Evolutionary conservation across 1,140 invertebrate genomes (phyloP).

Genomic region (Drosophila obscura): DNA sequence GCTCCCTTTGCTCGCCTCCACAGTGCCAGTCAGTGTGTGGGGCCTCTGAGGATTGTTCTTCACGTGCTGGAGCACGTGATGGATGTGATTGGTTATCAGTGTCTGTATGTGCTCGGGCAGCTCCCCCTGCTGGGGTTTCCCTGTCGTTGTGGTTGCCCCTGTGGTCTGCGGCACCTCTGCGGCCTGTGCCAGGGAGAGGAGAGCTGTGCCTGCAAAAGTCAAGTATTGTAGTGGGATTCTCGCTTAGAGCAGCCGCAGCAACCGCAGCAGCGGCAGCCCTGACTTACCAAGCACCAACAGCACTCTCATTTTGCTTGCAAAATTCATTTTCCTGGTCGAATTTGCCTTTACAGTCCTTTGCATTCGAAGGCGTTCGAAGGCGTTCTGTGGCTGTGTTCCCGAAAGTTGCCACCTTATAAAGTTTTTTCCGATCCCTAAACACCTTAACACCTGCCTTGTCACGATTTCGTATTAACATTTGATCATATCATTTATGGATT

Average conservation of each 20-base stretch:
- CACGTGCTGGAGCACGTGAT: conserved; percentile 62
- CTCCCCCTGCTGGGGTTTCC: conserved; percentile 28
- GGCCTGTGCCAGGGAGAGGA: conserved; percentile 39
- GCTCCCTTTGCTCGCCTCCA: conserved; percentile 36
- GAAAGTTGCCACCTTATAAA: conserved; percentile 56
- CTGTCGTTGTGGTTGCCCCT: conserved; percentile 14
- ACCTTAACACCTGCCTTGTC: conserved; percentile 25
- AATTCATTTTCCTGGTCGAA: background rate
- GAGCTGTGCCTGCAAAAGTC: conserved; percentile 17
- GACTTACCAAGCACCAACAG: conserved; percentile 57
- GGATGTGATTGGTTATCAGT: conserved; percentile 73
- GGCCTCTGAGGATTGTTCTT: conserved; percentile 35
- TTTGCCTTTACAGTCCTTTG: conserved; percentile 5
- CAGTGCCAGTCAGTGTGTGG: conserved; percentile 52
- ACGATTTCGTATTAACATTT: conserved; percentile 56
- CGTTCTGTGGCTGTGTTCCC: conserved; percentile 45
- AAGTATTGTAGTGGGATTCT: background rate
- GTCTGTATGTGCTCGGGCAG: conserved; percentile 56
- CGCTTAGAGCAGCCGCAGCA: background rate
- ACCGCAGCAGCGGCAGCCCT: no score
- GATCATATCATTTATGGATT: conserved; percentile 46
- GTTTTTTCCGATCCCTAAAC: conserved; percentile 22
- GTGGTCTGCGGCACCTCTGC: conserved; percentile 43
- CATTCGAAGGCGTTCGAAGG: conserved; percentile 8
- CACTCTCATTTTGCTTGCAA: conserved; percentile 33